Evolutionary conservation across 2,888 invertebrate species (phyloP).

Genomic region (Nomada lathburiana): DNA sequence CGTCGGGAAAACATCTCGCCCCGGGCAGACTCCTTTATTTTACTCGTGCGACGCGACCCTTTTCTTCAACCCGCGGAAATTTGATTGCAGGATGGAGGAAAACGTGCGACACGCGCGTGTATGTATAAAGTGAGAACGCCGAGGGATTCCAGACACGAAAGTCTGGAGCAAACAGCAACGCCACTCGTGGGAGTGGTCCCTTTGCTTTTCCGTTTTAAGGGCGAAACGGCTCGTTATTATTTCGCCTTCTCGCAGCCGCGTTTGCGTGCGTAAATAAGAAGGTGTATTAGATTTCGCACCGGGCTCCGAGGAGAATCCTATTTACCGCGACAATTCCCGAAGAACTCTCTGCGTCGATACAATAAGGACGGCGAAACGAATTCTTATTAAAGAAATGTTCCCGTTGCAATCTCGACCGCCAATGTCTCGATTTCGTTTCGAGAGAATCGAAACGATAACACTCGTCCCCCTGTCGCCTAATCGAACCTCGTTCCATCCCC

Average conservation of each 20-base stretch:
- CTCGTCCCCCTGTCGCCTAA: background rate
- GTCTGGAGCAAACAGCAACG: slow-evolving; percentile 68
- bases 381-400: background rate
- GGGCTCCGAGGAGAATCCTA: slow-evolving; percentile 18
- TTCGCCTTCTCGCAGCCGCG: slow-evolving; percentile 42
- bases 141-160: slow-evolving; percentile 70
- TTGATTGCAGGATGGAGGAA: slow-evolving; percentile 51
- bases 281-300: slow-evolving; percentile 60
- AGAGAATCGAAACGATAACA: no score
- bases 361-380: background rate
- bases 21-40: background rate
- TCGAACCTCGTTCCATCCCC: slow-evolving; percentile 20
- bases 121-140: background rate
- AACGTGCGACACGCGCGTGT: background rate
- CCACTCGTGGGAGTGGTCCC: slow-evolving; percentile 31
- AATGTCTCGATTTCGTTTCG: no score
- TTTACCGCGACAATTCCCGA: slow-evolving; percentile 14
- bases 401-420: background rate
- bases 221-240: slow-evolving; percentile 70
- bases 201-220: slow-evolving; percentile 40
- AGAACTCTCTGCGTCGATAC: background rate
- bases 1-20: slow-evolving; percentile 13
- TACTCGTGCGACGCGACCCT: no score
- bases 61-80: slow-evolving; percentile 23
- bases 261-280: slow-evolving; percentile 47